Evolutionary conservation across 2,888 invertebrate species (phyloP), one percentile per base, ranked within the genome.

Genomic region (Phlogophora meticulosa): DNA sequence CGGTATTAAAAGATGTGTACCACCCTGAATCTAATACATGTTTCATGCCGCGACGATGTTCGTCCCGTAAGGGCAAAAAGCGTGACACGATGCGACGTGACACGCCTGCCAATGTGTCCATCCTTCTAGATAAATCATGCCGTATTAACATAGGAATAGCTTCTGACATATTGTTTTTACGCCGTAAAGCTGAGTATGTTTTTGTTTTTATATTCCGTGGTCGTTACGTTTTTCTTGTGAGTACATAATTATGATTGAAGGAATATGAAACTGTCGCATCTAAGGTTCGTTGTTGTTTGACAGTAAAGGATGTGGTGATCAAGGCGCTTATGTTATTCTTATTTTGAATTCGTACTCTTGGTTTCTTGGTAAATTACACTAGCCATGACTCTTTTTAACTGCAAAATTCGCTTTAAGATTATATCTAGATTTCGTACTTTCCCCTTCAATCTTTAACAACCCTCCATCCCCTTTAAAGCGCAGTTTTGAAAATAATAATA

Each of bases 61-160:
- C 66, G 66, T 64, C 60, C 43, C 46, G 38, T 70, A 61, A 70
- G 59, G 62, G 71, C 62, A 71, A 64, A 69, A 75, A 69, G 40
- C 71, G 71, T 71, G 75, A 75, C 68, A 49, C 11, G 17, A 45
- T 7, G 5, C 48, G 63, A 78, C 80, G 80, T 80, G 80, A 62
- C 59, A 22, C 2, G 75, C 51, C 48, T 46, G 40, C 66, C 36
- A 75, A 81, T 36, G 55, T 61, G 55, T 53, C 61, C 71, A 59
- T 73, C 62, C 61, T 59, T 43, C 48, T 58, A 63, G 74, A 79
- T 81, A 80, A 67, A 70, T 68, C 65, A 72, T 71, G 40, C 24
- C 46, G 61, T 55, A 72, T 81, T 83, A 79, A 58, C 80, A 80
- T 81, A 73, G 61, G 72, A 68, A 79, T 51, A 68, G 68, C 69